These are phyloP conservation scores for Pocillopora damicornis DNA, from an alignment of 64 coral and sea anemone species.

Conservation along the genomic window DNA sequence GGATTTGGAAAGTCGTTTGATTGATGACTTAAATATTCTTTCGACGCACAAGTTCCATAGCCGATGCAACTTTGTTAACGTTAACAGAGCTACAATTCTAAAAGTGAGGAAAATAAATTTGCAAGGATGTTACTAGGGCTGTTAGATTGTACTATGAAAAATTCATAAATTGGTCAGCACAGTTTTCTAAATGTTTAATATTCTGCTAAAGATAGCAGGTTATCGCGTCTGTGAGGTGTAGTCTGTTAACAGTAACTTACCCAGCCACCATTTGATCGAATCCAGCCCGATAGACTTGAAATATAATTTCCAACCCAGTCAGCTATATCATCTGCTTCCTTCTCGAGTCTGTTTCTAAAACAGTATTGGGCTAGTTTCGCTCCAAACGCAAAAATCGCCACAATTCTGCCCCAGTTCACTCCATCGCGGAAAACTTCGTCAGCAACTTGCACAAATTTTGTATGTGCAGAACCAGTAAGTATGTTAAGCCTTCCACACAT, in stretches of 20 bases:
- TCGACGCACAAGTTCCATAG: not conserved
- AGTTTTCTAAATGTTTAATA: slow-evolving; percentile 9
- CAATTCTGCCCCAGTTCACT: slow-evolving; percentile 89
- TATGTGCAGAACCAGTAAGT: slow-evolving; percentile 48
- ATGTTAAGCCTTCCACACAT: slow-evolving; percentile 76
- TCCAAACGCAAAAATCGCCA: slow-evolving; percentile 79
- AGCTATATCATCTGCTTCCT: slow-evolving; percentile 27
- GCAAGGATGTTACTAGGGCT: not conserved
- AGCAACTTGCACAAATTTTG: slow-evolving; percentile 88
- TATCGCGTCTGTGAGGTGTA: not conserved
- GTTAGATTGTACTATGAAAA: not conserved
- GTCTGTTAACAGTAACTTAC: slow-evolving; percentile 14
- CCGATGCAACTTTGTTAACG: not conserved
- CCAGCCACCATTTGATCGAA: slow-evolving; percentile 51
- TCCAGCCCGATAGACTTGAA: slow-evolving; percentile 47
- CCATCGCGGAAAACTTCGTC: slow-evolving; percentile 90
- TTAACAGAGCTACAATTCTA: not conserved
- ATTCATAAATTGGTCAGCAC: not conserved
- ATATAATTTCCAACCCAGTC: slow-evolving; percentile 65
- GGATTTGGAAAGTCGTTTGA: too few relatives aligned
- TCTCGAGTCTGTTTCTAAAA: slow-evolving; percentile 30
- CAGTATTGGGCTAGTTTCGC: slow-evolving; percentile 71
- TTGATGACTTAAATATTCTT: too few relatives aligned
- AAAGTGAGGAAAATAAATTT: not conserved
- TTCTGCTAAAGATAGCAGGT: slow-evolving; percentile 17